Evolutionary conservation across 2,888 invertebrate species (phyloP), one percentile per base, ranked within the genome.

Genomic region (Erebia aethiops): DNA sequence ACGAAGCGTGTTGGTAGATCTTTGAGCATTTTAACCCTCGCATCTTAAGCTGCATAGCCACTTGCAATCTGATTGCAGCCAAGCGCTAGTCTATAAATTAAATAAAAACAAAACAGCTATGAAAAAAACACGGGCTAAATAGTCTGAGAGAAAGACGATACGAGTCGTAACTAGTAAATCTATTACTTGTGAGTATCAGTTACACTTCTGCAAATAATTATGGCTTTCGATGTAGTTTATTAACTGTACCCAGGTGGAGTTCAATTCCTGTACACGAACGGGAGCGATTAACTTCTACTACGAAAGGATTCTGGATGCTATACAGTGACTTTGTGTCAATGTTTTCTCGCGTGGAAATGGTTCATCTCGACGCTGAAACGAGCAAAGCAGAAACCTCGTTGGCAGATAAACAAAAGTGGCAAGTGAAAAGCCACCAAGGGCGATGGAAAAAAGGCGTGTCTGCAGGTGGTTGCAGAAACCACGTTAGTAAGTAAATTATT

Each of bases 381-480:
- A 96, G 97, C 77, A 94, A 96, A 80, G 97, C 97, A 77, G 98
- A 98, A 83, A 95, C 96, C 0, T 96, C 96, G 18, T 91, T 98
- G 54, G 95, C 95, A 77, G 96, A 97, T 76, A 96, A 95, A 77
- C 86, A 88, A 18, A 96, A 97, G 60, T 98, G 98, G 98, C 97
- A 97, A 84, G 97, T 98, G 95, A 95, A 96, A 80, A 95, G 97
- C 83, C 97, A 96, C 83, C 97, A 98, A 83, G 97, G 98, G 0
- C 95, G 95, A 43, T 98, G 98, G 98, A 95, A 96, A 80, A 94
- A 95, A 71, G 98, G 98, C 0, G 98, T 98, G 0, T 96, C 97
- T 0, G 98, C 98, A 0, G 98, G 98, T 3, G 98, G 98, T 51
- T 98, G 98, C 86, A 94, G 98, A 78, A 98, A 98, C 88, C 97